Percentiles rank a stretch among this genome's conserved stretches.
phyloP scores from a whole-genome alignment of 2,113 vertebrate species.

The Sorex araneus region DNA sequence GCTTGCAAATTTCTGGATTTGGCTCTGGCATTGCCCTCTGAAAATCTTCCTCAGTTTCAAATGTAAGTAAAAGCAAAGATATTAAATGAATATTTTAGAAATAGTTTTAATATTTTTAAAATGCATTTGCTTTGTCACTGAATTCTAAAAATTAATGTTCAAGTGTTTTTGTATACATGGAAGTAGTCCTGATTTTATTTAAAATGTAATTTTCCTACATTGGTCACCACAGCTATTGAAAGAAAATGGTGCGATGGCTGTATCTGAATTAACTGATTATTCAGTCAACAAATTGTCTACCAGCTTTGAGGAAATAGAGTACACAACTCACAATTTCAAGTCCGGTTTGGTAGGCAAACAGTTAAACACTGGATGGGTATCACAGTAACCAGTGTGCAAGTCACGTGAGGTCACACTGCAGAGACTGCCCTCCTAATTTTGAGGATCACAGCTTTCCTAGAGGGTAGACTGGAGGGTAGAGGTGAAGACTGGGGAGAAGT shows the following conservation, averaged over 20 bases:
- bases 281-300: neutral
- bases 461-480: neutral
- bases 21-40: conserved; percentile 96
- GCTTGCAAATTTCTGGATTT: conserved; percentile 99
- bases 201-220: conserved; percentile 1
- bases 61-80: conserved; percentile 92
- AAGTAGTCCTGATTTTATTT: conserved; percentile 43
- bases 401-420: neutral
- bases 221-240: neutral
- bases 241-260: neutral
- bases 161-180: neutral
- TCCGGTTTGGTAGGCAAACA: neutral
- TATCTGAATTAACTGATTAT: neutral
- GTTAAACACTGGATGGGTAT: neutral
- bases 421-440: neutral
- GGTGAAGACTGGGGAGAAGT: too few relatives aligned
- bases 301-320: neutral
- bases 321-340: neutral
- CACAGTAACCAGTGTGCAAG: neutral
- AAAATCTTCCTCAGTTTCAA: conserved; percentile 99
- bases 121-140: conserved; percentile 54
- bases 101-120: neutral
- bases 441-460: neutral
- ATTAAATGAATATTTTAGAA: neutral
- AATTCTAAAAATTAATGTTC: conserved; percentile 28